These are phyloP conservation scores for Ictalurus punctatus DNA, from an alignment of 2,113 vertebrate genomes.

Conservation along the genomic window DNA sequence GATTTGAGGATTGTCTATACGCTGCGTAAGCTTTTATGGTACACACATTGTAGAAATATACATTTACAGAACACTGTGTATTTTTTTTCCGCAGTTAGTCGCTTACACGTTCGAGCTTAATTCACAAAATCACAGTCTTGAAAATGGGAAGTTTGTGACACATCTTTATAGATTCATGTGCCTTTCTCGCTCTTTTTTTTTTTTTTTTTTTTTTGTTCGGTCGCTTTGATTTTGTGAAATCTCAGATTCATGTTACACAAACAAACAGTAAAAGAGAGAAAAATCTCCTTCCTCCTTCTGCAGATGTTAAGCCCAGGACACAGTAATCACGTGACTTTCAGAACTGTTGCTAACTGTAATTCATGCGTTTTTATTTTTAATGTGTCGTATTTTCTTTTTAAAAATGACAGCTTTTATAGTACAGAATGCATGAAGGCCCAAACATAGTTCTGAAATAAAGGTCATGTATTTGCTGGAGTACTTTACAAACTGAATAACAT, in stretches of 20 bases:
- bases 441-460: constrained; percentile 80
- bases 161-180: neutral
- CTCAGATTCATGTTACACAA: constrained; percentile 31
- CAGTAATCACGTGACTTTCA: constrained; percentile 68
- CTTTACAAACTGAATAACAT: constrained; percentile 93
- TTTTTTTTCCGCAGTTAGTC: constrained; percentile 56
- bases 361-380: constrained; percentile 67
- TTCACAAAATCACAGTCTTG: constrained; percentile 42
- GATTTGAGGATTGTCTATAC: constrained; percentile 65
- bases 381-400: constrained; percentile 49
- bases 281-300: constrained; percentile 17
- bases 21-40: constrained; percentile 68
- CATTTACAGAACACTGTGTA: constrained; percentile 45
- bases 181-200: constrained; percentile 28
- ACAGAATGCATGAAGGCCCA: constrained; percentile 75
- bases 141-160: constrained; percentile 11
- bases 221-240: constrained; percentile 45
- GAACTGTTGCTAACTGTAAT: constrained; percentile 66
- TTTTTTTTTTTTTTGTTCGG: constrained; percentile 57
- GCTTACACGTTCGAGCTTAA: constrained; percentile 33
- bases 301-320: constrained; percentile 60
- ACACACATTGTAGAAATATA: constrained; percentile 53
- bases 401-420: constrained; percentile 77
- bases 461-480: constrained; percentile 90
- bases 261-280: neutral